phyloP scores from a whole-genome alignment of 2,113 vertebrate species.

The Leptodactylus fuscus region DNA sequence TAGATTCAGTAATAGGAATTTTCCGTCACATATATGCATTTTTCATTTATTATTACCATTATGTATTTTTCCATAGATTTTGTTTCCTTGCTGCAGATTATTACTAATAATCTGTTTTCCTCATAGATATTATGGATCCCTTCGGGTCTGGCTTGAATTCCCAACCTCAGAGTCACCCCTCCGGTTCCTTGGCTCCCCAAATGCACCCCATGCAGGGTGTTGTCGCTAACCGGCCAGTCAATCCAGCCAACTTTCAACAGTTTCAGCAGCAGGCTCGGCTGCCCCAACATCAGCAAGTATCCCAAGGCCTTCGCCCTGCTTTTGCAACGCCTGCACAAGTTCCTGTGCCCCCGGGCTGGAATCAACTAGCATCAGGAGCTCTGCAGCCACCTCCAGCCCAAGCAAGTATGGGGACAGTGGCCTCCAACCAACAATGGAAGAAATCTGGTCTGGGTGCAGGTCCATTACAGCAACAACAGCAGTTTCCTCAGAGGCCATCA shows the following conservation, averaged over 20 bases:
- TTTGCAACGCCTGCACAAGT: slow-evolving; percentile 90
- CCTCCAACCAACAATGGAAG: slow-evolving; percentile 87
- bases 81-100: too few relatives aligned
- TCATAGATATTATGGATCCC: slow-evolving; percentile 88
- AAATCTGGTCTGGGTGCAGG: slow-evolving; percentile 75
- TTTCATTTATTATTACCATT: too few relatives aligned
- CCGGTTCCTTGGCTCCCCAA: slow-evolving; percentile 85
- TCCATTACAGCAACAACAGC: slow-evolving; percentile 64
- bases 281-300: slow-evolving; percentile 80
- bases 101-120: slow-evolving; percentile 65
- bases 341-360: slow-evolving; percentile 91
- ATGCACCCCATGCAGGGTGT: slow-evolving; percentile 90
- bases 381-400: slow-evolving; percentile 87
- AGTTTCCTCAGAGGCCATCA: slow-evolving; percentile 85
- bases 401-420: slow-evolving; percentile 77
- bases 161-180: slow-evolving; percentile 82
- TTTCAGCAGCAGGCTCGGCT: slow-evolving; percentile 83
- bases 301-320: slow-evolving; percentile 85
- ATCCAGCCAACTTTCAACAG: slow-evolving; percentile 88
- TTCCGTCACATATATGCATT: too few relatives aligned
- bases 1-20: too few relatives aligned
- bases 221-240: slow-evolving; percentile 87
- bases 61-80: too few relatives aligned
- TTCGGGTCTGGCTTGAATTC: slow-evolving; percentile 88
- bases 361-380: slow-evolving; percentile 89